Evolutionary conservation across 2,888 invertebrate species (phyloP).

Genomic region (Cephus runcator): DNA sequence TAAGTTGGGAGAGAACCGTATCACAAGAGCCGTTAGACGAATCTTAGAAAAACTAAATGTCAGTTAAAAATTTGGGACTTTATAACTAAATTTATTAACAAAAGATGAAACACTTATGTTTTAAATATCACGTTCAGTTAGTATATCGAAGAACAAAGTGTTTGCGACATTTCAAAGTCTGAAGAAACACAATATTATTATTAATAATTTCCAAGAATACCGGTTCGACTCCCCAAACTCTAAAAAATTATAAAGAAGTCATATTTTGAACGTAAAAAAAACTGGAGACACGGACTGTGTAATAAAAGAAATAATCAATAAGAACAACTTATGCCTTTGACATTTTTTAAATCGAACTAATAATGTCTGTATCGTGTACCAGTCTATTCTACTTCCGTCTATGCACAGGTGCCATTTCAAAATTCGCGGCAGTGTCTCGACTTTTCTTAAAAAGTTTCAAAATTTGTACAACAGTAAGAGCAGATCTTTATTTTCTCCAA

Average conservation of each 20-base stretch:
- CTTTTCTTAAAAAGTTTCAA: not conserved
- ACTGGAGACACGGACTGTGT: constrained; percentile 49
- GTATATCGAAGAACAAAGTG: not conserved
- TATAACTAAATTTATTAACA: not conserved
- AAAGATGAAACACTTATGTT: not conserved
- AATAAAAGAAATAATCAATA: constrained; percentile 54
- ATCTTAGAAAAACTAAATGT: not conserved
- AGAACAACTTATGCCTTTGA: constrained; percentile 49
- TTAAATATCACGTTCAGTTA: not conserved
- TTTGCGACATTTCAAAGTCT: not conserved
- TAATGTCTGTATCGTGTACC: constrained; percentile 34
- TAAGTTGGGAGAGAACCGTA: constrained; percentile 24
- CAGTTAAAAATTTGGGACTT: not conserved
- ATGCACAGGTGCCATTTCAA: constrained; percentile 40
- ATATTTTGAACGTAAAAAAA: constrained; percentile 52
- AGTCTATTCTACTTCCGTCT: constrained; percentile 30
- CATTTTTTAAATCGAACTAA: constrained; percentile 47
- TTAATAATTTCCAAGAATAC: constrained; percentile 25
- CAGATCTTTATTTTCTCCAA: not conserved
- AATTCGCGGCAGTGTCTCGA: not conserved
- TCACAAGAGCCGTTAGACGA: not conserved
- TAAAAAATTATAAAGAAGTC: constrained; percentile 40
- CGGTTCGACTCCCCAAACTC: constrained; percentile 47
- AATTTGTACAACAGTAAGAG: not conserved
- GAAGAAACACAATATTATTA: not conserved